Percentiles rank a stretch among this genome's conserved stretches.
These are phyloP conservation scores for Metaphire vulgaris DNA, from an alignment of 1,140 invertebrate species.

Conservation along the genomic window DNA sequence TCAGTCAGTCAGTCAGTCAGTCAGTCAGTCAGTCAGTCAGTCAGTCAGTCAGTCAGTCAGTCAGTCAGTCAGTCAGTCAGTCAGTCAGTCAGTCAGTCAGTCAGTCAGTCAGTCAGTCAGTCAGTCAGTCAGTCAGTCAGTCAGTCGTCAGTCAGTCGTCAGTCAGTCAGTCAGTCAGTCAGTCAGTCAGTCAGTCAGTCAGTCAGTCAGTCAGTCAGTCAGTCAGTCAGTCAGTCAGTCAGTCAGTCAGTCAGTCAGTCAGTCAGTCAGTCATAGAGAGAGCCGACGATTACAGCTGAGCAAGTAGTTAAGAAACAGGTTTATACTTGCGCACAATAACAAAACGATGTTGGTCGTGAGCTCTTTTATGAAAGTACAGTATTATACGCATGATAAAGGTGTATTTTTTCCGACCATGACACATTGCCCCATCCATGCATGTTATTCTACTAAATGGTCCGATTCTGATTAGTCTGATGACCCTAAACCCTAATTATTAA, in stretches of 20 bases:
- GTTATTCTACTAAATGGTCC: too few relatives aligned
- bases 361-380: background rate
- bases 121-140: background rate
- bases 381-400: too few relatives aligned
- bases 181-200: background rate
- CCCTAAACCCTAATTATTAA: too few relatives aligned
- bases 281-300: background rate
- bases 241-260: slow-evolving; percentile 8
- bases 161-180: background rate
- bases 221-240: background rate
- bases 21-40: too few relatives aligned
- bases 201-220: background rate
- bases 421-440: too few relatives aligned
- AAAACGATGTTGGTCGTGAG: background rate
- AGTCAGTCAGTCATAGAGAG: background rate
- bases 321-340: background rate
- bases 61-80: background rate
- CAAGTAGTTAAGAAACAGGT: background rate
- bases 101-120: background rate
- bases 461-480: too few relatives aligned
- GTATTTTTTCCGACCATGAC: too few relatives aligned
- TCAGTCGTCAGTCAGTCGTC: background rate
- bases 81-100: background rate
- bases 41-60: background rate
- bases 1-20: too few relatives aligned